Percentiles rank a stretch among this genome's conserved stretches.
These are phyloP conservation scores for Elmis aenea DNA, from an alignment of 2,888 invertebrate genomes.

Conservation along the genomic window DNA sequence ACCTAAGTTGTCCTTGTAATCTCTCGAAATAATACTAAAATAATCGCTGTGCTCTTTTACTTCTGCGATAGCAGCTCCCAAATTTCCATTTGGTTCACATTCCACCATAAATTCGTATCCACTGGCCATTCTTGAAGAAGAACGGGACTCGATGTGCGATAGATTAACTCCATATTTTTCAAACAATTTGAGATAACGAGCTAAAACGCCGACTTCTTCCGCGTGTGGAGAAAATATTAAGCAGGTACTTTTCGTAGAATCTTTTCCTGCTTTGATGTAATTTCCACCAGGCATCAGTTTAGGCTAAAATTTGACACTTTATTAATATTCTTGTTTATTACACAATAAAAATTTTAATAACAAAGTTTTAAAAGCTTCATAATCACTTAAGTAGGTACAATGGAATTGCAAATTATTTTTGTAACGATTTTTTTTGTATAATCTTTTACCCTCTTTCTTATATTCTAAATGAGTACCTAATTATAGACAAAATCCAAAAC, in stretches of 20 bases:
- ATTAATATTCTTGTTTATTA: too few species aligned
- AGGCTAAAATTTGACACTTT: slow-evolving; percentile 62
- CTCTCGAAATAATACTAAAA: slow-evolving; percentile 83
- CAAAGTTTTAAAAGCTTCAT: too few species aligned
- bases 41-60: slow-evolving; percentile 68
- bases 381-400: too few species aligned
- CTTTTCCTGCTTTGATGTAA: slow-evolving; percentile 76
- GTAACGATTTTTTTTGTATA: too few species aligned
- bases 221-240: slow-evolving; percentile 83
- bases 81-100: slow-evolving; percentile 74
- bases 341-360: too few species aligned
- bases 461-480: too few species aligned
- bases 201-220: slow-evolving; percentile 80
- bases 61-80: slow-evolving; percentile 70
- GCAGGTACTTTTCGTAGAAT: slow-evolving; percentile 72
- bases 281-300: slow-evolving; percentile 76
- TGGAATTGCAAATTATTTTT: too few species aligned
- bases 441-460: too few species aligned
- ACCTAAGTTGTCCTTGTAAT: slow-evolving; percentile 77
- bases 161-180: slow-evolving; percentile 77
- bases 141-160: slow-evolving; percentile 88
- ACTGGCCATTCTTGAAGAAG: slow-evolving; percentile 71
- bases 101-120: slow-evolving; percentile 93
- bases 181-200: slow-evolving; percentile 83
- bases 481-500: too few species aligned